Evolutionary conservation across 2,797 vertebrate genomes (phyloP).

Genomic region (Microcaecilia unicolor): DNA sequence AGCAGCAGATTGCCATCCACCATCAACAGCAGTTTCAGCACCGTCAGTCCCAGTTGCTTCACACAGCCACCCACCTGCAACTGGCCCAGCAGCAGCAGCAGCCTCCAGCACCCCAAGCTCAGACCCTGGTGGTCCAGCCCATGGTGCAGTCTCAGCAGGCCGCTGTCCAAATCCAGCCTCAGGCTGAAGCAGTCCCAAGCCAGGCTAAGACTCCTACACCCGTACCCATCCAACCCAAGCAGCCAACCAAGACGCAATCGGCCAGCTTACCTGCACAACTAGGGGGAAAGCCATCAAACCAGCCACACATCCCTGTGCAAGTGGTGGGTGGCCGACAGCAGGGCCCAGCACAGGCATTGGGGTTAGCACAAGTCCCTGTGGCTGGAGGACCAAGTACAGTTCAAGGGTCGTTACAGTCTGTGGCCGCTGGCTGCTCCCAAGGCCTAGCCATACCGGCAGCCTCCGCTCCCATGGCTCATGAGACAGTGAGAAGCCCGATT

Average conservation of each 20-base stretch:
- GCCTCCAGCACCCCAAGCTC: slow-evolving; percentile 58
- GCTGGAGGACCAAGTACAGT: slow-evolving; percentile 55
- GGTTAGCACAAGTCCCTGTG: slow-evolving; percentile 37
- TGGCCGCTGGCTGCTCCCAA: slow-evolving; percentile 36
- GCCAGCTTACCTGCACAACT: slow-evolving; percentile 9
- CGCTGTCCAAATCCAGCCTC: slow-evolving; percentile 55
- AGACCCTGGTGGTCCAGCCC: slow-evolving; percentile 92
- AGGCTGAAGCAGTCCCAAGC: slow-evolving; percentile 44
- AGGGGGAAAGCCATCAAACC: slow-evolving; percentile 22
- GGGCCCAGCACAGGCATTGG: slow-evolving; percentile 70
- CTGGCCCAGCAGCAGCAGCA: slow-evolving; percentile 55
- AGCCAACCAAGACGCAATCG: slow-evolving; percentile 40
- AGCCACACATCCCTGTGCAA: slow-evolving; percentile 84
- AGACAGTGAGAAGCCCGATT: too few relatives aligned
- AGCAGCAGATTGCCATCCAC: slow-evolving; percentile 69
- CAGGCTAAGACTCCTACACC: slow-evolving; percentile 60
- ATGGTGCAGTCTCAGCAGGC: slow-evolving; percentile 66
- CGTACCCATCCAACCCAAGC: slow-evolving; percentile 85
- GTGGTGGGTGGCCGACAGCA: slow-evolving; percentile 87
- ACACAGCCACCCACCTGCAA: slow-evolving; percentile 61
- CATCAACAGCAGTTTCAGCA: slow-evolving; percentile 67
- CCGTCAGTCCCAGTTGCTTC: slow-evolving; percentile 65
- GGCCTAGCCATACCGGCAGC: slow-evolving; percentile 50
- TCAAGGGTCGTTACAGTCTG: slow-evolving; percentile 54
- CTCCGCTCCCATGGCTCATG: too few relatives aligned